Conservation (phyloP, 2,888 invertebrate genomes). For the Ormyrus rosae region DNA sequence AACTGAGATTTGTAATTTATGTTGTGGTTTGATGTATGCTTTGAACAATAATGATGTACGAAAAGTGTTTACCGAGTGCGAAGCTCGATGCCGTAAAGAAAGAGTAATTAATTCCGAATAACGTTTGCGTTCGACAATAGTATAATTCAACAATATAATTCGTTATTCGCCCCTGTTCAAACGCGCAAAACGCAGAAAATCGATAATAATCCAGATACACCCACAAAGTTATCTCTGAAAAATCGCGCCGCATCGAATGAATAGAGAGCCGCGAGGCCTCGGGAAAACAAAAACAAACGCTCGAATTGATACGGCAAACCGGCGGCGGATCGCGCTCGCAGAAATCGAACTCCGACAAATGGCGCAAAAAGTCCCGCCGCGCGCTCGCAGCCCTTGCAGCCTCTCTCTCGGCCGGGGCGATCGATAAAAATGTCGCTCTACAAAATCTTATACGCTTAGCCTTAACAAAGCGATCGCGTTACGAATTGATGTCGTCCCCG, state of each 20-base stretch:
- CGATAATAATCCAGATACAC: no score
- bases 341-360: background rate
- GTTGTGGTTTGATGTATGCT: background rate
- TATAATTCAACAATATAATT: no score
- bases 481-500: slow-evolving; percentile 53
- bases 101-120: no score
- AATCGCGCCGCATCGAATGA: no score
- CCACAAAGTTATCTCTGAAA: no score
- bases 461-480: slow-evolving; percentile 50
- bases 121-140: no score
- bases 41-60: no score
- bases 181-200: no score
- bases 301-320: slow-evolving; percentile 36
- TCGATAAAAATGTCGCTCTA: slow-evolving; percentile 36
- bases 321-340: background rate
- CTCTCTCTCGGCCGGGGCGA: background rate
- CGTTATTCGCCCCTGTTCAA: no score
- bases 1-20: background rate
- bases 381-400: background rate
- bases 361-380: background rate
- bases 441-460: background rate
- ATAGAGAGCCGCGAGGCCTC: background rate
- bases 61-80: no score
- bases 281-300: slow-evolving; percentile 24
- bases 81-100: no score